Percentiles rank a stretch among this genome's conserved stretches.
Evolutionary conservation across 1,140 invertebrate species (phyloP).

Genomic region (Chrysoperla carnea): DNA sequence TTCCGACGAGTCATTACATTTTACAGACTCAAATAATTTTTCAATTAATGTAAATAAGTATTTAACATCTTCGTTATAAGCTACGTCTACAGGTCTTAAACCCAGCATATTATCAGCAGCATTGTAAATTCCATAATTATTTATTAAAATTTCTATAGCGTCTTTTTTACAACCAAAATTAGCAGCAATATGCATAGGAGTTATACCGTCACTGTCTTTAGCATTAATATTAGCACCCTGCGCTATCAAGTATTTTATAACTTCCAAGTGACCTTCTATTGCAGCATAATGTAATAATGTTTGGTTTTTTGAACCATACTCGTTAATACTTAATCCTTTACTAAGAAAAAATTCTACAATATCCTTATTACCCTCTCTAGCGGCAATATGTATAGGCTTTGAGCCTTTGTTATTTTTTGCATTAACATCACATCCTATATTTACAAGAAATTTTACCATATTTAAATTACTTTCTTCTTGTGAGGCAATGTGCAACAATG

Average conservation of each 20-base stretch:
- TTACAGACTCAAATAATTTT: slow-evolving; percentile 4
- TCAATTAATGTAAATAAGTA: slow-evolving; percentile 3
- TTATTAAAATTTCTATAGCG: slow-evolving; percentile 1
- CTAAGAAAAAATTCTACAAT: background rate
- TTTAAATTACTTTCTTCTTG: slow-evolving; percentile 19
- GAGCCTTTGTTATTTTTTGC: slow-evolving; percentile 18
- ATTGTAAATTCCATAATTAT: background rate
- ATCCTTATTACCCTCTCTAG: background rate
- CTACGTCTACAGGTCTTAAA: slow-evolving; percentile 2
- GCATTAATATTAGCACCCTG: slow-evolving; percentile 2
- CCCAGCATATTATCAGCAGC: background rate
- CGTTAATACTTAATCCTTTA: slow-evolving; percentile 2
- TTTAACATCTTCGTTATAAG: background rate
- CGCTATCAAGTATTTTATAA: slow-evolving; percentile 6
- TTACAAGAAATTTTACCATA: slow-evolving; percentile 23
- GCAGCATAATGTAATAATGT: slow-evolving; percentile 4
- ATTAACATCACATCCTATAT: slow-evolving; percentile 23
- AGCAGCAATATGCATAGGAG: slow-evolving; percentile 7
- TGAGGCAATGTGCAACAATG: slow-evolving; percentile 25
- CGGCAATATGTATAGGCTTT: slow-evolving; percentile 5
- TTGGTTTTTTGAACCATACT: background rate
- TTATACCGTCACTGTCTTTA: background rate
- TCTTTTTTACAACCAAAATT: background rate
- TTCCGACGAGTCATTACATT: background rate
- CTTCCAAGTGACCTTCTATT: background rate